phyloP scores from a whole-genome alignment of 2,113 vertebrate species.

The Psettodes erumei region DNA sequence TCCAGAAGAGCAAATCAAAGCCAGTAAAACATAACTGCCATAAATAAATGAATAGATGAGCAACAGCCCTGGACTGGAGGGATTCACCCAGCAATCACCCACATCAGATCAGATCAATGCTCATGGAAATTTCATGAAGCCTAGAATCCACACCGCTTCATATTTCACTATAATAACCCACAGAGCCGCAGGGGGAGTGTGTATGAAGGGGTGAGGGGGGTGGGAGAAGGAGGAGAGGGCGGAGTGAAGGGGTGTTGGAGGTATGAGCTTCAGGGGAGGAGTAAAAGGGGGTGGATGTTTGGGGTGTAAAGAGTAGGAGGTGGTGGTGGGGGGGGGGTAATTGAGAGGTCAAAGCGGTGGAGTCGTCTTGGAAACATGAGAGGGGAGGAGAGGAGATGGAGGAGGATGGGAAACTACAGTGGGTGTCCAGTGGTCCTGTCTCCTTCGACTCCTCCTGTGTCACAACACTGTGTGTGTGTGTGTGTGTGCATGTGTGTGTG shows the following conservation, averaged over 20 bases:
- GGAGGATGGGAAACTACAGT: constrained; percentile 33
- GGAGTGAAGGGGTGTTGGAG: constrained; percentile 23
- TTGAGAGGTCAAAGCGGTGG: constrained; percentile 73
- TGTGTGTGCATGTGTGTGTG: not conserved
- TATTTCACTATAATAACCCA: constrained; percentile 87
- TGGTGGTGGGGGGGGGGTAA: constrained; percentile 44
- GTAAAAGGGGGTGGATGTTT: constrained; percentile 32
- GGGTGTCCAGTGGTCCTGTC: constrained; percentile 48
- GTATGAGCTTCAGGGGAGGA: constrained; percentile 53
- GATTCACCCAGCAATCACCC: constrained; percentile 86
- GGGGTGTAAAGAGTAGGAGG: constrained; percentile 31
- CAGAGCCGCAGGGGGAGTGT: constrained; percentile 69
- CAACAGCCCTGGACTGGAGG: constrained; percentile 80
- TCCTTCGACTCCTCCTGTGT: constrained; percentile 39
- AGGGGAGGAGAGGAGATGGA: constrained; percentile 18
- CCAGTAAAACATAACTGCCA: constrained; percentile 83
- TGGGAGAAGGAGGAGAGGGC: constrained; percentile 30
- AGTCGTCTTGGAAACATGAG: constrained; percentile 58
- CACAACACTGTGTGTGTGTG: constrained; percentile 39
- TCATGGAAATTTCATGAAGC: constrained; percentile 89
- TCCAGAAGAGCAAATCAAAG: constrained; percentile 82
- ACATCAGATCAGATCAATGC: constrained; percentile 85
- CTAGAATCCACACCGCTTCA: constrained; percentile 82
- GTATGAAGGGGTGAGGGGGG: constrained; percentile 54
- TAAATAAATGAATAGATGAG: constrained; percentile 84